phyloP scores from a whole-genome alignment of 1,140 invertebrate species.

The Chrysomallon squamiferum region DNA sequence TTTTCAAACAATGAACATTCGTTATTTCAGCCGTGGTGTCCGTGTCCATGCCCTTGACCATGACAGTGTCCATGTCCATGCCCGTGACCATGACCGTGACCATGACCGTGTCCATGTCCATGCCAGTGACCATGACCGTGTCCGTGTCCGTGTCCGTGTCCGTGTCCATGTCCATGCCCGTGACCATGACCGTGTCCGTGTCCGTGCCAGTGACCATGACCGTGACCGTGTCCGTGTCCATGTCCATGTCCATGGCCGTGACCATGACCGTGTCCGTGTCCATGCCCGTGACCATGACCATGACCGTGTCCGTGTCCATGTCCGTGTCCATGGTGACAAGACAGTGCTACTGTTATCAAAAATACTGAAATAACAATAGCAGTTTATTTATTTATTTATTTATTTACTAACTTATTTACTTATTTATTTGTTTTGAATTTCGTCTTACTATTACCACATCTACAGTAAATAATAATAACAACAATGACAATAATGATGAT shows the following conservation, averaged over 20 bases:
- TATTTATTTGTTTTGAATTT: no score
- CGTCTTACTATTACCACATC: no score
- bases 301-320: background rate
- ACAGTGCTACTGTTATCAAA: background rate
- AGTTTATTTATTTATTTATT: no score
- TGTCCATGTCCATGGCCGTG: background rate
- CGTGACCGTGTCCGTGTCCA: background rate
- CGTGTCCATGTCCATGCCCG: background rate
- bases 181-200: slow-evolving; percentile 1
- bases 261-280: background rate
- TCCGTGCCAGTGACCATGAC: background rate
- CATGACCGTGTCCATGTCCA: slow-evolving; percentile 2
- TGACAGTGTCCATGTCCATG: background rate
- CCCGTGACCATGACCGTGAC: background rate
- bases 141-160: background rate
- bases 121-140: background rate
- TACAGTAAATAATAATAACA: no score
- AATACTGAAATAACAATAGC: background rate
- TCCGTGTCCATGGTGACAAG: background rate
- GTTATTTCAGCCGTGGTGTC: background rate
- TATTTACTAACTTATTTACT: no score
- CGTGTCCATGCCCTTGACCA: background rate
- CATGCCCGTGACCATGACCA: background rate
- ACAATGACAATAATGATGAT: no score
- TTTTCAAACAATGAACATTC: background rate